Evolutionary conservation across 2,888 invertebrate species (phyloP).

Genomic region (Timema cristinae): DNA sequence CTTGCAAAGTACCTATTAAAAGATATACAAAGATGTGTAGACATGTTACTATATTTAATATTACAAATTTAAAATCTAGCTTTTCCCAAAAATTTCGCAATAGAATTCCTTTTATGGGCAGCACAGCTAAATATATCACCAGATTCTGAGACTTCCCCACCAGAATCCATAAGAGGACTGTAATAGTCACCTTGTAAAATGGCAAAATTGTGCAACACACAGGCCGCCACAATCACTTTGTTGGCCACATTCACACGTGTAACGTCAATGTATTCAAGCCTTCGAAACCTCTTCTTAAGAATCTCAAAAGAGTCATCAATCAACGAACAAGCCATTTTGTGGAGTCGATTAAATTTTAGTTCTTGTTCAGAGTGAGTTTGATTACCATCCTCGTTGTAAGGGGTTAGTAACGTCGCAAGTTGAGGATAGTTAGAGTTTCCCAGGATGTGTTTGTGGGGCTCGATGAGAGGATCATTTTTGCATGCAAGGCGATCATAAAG

Average conservation of each 20-base stretch:
- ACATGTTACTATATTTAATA: no score
- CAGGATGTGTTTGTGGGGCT: slow-evolving; percentile 23
- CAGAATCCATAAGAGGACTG: no score
- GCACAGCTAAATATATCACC: no score
- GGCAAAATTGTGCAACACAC: slow-evolving; percentile 29
- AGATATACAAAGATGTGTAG: no score
- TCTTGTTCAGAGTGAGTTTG: slow-evolving; percentile 20
- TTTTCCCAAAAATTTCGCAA: no score
- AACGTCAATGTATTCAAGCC: slow-evolving; percentile 22
- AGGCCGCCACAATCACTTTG: slow-evolving; percentile 26
- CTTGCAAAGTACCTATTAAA: no score
- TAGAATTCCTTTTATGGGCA: no score
- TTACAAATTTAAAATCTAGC: no score
- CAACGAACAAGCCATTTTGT: slow-evolving; percentile 18
- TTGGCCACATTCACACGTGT: slow-evolving; percentile 19
- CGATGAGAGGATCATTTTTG: slow-evolving; percentile 22
- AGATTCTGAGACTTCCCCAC: no score
- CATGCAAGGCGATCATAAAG: slow-evolving; percentile 19
- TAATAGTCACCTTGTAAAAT: slow-evolving; percentile 22
- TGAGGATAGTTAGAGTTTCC: slow-evolving; percentile 26
- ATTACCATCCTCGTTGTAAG: slow-evolving; percentile 18
- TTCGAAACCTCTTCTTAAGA: slow-evolving; percentile 21
- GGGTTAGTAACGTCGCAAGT: slow-evolving; percentile 27
- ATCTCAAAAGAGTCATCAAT: slow-evolving; percentile 18
- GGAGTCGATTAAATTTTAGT: slow-evolving; percentile 23